Evolutionary conservation across 2,888 invertebrate species (phyloP), one percentile per base, ranked within the genome.

Genomic region (Xestia c-nigrum): DNA sequence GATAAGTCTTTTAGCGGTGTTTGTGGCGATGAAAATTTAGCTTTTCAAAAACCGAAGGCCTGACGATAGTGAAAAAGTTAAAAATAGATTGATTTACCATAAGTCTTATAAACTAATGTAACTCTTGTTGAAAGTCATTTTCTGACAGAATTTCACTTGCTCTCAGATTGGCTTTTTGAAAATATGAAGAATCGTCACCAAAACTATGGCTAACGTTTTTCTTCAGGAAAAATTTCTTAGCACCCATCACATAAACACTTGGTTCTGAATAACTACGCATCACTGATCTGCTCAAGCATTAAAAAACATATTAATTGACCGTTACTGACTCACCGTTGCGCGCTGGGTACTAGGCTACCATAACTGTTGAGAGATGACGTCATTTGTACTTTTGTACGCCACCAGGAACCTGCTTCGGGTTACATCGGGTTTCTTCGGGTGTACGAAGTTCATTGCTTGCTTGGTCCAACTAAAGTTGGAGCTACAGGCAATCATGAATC

Each of bases 341-440:
- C 70, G 73, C 47, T 61, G 66, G 59, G 81, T 90, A 90, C 90
- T 78, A 90, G 89, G 90, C 75, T 68, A 10, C 19, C 86, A 90
- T 89, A 87, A 88, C 87, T 80, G 82, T 84, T 65, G 74, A 82
- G 80, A 80, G 81, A 46, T 89, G 89, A 90, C 89, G 89, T 89
- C 85, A 89, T 63, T 21, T 21, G 24, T 43, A 40, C 65, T 70
- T 55, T 24, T n/a, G 43, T 50, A 50, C 43, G n/a, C 16, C 40
- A 40, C 43, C n/a, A n/a, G 47, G 74, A 80, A 80, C 64, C 31
- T 14, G 61, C 59, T 81, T 80, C 76, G 70, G 47, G 61, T 21
- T 47, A 16, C 21, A 31, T 81, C 70, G 81, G 61, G 61, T 59
- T 57, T 57, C 31, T 78, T 73, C 68, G 78, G 50, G 14, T 43